Percentiles rank a stretch among this genome's conserved stretches.
These are phyloP conservation scores for Bombus cullumanus DNA, from an alignment of 1,140 invertebrate species.

Conservation along the genomic window DNA sequence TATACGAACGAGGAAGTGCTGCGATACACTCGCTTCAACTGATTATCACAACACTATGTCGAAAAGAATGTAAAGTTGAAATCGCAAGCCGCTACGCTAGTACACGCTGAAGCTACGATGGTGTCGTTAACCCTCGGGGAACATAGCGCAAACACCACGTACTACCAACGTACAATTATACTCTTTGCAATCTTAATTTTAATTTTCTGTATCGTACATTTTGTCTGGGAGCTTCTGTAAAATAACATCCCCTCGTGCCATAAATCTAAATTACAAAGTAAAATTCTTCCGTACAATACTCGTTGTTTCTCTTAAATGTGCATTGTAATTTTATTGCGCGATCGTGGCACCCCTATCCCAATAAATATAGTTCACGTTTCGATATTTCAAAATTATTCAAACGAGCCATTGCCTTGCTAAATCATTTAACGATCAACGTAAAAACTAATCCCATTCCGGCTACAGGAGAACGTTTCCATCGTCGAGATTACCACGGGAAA, in stretches of 20 bases:
- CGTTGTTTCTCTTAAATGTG: no score
- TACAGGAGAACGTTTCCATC: neutral
- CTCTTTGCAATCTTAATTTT: neutral
- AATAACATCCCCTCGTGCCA: neutral
- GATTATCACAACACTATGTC: no score
- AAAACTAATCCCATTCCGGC: neutral
- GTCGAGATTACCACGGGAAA: neutral
- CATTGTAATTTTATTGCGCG: no score
- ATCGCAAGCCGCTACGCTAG: neutral
- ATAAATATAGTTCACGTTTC: no score
- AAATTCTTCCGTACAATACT: neutral
- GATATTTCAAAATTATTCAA: no score
- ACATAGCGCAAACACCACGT: neutral
- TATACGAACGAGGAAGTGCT: neutral
- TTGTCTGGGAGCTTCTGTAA: neutral
- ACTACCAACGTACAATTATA: neutral
- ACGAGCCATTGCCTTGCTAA: no score
- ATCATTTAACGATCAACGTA: neutral
- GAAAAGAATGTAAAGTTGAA: neutral
- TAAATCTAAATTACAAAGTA: neutral
- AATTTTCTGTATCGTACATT: neutral
- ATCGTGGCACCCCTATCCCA: no score
- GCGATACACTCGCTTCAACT: neutral
- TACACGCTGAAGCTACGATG: neutral
- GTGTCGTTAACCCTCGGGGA: constrained; percentile 15